These are phyloP conservation scores for Gobiocypris rarus DNA, from an alignment of 2,113 vertebrate genomes.

Conservation along the genomic window DNA sequence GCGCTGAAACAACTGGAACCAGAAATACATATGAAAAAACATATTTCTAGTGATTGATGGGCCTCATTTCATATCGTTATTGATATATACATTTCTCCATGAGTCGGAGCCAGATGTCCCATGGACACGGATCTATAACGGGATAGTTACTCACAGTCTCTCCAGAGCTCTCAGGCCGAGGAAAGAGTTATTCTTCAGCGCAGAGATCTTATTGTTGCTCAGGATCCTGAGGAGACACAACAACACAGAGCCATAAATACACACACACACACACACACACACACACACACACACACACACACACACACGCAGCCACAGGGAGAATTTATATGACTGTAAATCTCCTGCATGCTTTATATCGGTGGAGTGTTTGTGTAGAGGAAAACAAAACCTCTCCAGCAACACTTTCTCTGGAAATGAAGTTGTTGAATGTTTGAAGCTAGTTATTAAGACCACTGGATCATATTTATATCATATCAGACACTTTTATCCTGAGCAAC, in stretches of 20 bases:
- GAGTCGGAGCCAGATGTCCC: neutral
- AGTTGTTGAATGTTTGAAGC: too few species aligned
- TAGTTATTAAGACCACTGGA: too few species aligned
- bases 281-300: conserved; percentile 2
- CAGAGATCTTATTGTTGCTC: conserved; percentile 86
- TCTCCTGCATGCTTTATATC: conserved; percentile 4
- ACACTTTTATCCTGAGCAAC: neutral
- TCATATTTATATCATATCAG: neutral
- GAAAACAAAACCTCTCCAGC: neutral
- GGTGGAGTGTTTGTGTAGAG: neutral
- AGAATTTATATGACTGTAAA: conserved; percentile 20
- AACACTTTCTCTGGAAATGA: neutral
- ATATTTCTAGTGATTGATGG: conserved; percentile 4
- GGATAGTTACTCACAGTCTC: conserved; percentile 82
- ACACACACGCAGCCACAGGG: too few species aligned
- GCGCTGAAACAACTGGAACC: conserved; percentile 6
- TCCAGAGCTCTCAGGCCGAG: conserved; percentile 79
- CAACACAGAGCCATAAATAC: conserved; percentile 42
- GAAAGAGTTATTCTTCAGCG: conserved; percentile 84
- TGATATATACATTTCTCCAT: neutral
- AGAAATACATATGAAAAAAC: neutral
- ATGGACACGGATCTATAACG: neutral
- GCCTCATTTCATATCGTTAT: neutral
- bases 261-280: neutral
- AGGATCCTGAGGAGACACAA: conserved; percentile 78